Base-by-base conservation (phyloP, 2,113 vertebrate genomes). In the Collichthys lucidus region DNA sequence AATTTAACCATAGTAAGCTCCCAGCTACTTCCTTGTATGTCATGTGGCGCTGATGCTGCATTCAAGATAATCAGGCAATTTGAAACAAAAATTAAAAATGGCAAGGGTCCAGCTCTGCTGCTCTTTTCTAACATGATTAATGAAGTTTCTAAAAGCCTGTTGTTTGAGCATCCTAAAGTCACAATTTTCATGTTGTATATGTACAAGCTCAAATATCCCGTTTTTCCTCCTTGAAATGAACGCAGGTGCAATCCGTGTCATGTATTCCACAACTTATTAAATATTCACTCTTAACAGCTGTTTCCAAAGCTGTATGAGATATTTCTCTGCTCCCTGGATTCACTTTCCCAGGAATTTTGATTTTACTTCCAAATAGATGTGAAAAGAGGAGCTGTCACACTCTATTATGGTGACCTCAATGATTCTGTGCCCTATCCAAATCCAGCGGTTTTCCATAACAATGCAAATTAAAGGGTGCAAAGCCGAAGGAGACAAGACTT, bases 371-470 rank as follows among this genome's bases (percentile, higher is more conserved):
- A 92, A 93, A 92, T 88, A 89, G 83, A 91, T 91, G 89, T 93
- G 91, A 92, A 93, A 92, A 87, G 87, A 67, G 79, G 77, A 92
- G 91, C 93, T 94, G 94, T 94, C 92, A 94, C 92, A 91, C 89
- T 93, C 90, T 68, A 94, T 94, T 94, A 93, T 92, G 74, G 88
- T 91, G 89, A 92, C 89, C 89, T 93, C 89, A 92, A 92, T 91
- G 93, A 92, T 92, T 91, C 85, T 87, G 84, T 91, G 91, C 91
- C 91, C 89, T 89, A 60, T 92, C 92, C 92, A 92, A 87, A 93
- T 93, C 92, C 93, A 93, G 92, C 8, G 88, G 92, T 93, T 94
- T 94, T 93, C 90, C 94, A 93, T 93, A 93, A 94, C 94, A 94
- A 94, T 93, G 83, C 87, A 91, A 93, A 91, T 92, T 92, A 92